Conservation (phyloP, 2,113 vertebrate genomes). For the Passer domesticus region DNA sequence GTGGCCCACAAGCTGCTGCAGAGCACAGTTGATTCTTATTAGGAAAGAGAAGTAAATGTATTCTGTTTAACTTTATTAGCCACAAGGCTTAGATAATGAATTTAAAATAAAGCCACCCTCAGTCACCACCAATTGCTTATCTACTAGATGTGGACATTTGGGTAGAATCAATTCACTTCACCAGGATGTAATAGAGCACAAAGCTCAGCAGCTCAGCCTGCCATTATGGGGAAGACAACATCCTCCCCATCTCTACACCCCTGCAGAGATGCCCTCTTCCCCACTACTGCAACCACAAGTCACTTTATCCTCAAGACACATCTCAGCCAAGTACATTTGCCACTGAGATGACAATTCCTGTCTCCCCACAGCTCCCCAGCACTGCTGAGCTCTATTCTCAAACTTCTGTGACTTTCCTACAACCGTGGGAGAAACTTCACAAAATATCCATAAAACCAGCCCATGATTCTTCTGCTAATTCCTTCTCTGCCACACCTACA, state of each 20-base stretch:
- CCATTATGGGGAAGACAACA: rapidly evolving
- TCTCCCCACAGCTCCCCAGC: neutral
- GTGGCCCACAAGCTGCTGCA: neutral
- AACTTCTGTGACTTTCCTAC: neutral
- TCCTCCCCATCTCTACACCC: neutral
- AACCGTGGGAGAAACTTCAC: neutral
- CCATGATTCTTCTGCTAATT: neutral
- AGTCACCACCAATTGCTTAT: constrained; percentile 22
- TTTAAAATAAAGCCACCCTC: constrained; percentile 48
- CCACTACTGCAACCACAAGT: neutral
- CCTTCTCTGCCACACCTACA: constrained; percentile 14
- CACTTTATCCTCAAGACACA: neutral
- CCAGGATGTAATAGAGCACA: neutral
- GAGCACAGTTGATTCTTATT: constrained; percentile 9
- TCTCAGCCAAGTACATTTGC: neutral
- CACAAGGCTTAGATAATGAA: constrained; percentile 49
- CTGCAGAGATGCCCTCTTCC: neutral
- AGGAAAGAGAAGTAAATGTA: constrained; percentile 41
- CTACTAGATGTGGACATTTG: constrained; percentile 1
- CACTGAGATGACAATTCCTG: neutral
- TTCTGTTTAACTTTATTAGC: constrained; percentile 56
- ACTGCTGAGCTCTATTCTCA: neutral
- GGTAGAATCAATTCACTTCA: constrained; percentile 23
- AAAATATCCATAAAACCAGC: neutral
- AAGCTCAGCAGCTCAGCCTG: neutral